Base-by-base conservation (phyloP, 2,888 invertebrate species). In the Drosophila bunnanda region DNA sequence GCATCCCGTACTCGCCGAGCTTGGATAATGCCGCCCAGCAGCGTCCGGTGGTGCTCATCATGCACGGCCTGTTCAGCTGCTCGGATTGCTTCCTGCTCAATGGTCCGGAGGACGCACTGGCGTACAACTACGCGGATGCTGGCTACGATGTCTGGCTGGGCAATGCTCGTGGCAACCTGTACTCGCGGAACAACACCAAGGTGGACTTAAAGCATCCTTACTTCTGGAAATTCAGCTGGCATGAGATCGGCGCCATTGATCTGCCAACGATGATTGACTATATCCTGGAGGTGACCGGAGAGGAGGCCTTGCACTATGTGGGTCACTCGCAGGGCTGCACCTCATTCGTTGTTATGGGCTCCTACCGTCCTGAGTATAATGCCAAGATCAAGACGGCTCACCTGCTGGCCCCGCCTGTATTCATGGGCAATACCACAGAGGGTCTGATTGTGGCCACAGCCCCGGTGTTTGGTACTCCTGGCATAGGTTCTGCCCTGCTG, bases 71-170 rank as follows among this genome's bases (percentile, higher is more conserved):
- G 4, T 82, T 90, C 74, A 89, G 90, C 60, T 95, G 95, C 20
- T 95, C 96, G 0, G 94, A 95, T 28, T 94, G 95, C 87, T 97
- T 95, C 94, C 93, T 97, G 7, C 91, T 96, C 52, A 94, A 95
- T 91, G 95, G 95, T 0, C 95, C 95, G 6, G 93, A 94, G 50
- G 93, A 93, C 76, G 94, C 94, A 34, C 92, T 96, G 56, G 89
- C 90, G 32, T 94, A 93, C 70, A 85, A 93, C 91, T 93, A 93
- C 30, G 90, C 93, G 3, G 93, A 94, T 78, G 91, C 87, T 10
- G 93, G 93, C 34, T 93, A 93, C 64, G 94, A 94, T 69, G 93
- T 93, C 4, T 95, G 95, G 95, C 80, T 95, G 81, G 95, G 94
- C 0, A 96, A 96, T 90, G 93, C 93, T 17, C 92, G 95, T 7